These are phyloP conservation scores for Drosophila nr. fundita DNA, from an alignment of 2,888 invertebrate genomes.

Conservation along the genomic window DNA sequence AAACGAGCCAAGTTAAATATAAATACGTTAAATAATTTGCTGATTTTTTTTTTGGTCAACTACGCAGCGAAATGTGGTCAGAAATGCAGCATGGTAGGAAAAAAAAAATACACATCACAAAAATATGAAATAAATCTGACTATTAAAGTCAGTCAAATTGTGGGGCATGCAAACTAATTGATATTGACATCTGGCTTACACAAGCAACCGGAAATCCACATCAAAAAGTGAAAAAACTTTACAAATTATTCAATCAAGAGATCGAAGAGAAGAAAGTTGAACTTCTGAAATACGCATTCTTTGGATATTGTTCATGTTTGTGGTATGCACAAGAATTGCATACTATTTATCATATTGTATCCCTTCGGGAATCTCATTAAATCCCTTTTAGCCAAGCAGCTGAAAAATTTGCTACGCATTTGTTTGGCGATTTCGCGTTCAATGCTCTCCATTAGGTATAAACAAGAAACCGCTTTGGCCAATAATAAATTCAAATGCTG, in stretches of 20 bases:
- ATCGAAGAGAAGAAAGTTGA: neutral
- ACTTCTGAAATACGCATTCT: neutral
- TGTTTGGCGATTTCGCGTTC: conserved; percentile 59
- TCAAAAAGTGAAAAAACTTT: conserved; percentile 24
- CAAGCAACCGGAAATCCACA: conserved; percentile 31
- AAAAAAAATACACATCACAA: conserved; percentile 5
- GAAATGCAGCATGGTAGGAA: conserved; percentile 12
- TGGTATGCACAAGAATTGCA: neutral
- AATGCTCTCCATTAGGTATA: conserved; percentile 66
- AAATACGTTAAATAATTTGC: conserved; percentile 8
- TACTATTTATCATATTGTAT: conserved; percentile 13
- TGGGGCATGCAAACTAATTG: conserved; percentile 42
- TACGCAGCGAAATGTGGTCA: conserved; percentile 15
- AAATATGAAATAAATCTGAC: conserved; percentile 23
- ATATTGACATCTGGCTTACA: conserved; percentile 49
- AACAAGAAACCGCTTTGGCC: conserved; percentile 62
- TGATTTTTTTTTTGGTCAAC: conserved; percentile 1
- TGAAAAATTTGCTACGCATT: conserved; percentile 59
- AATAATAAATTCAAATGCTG: conserved; percentile 78
- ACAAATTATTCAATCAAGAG: conserved; percentile 9
- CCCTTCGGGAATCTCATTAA: conserved; percentile 59
- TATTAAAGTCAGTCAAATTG: conserved; percentile 34
- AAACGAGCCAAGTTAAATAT: conserved; percentile 36
- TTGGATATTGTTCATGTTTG: neutral
- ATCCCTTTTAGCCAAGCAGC: conserved; percentile 34